Evolutionary conservation across 30 jellyfish, hydroid and myxozoan species (phyloP), one percentile per base, ranked within the genome.

Genomic region (Pseudorhiza aurosa): DNA sequence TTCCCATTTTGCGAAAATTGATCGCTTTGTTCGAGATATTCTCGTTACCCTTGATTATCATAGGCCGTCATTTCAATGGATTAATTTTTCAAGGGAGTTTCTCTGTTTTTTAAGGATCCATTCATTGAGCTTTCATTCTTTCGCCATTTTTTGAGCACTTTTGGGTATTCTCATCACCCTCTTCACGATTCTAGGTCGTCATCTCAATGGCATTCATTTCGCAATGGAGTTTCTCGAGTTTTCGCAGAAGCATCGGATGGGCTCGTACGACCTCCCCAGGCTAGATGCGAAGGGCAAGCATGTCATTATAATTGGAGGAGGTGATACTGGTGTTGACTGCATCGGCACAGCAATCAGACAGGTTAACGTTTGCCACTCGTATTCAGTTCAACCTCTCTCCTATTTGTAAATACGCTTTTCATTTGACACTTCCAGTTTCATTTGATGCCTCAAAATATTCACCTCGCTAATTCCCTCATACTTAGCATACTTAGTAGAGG

Each of bases 151-250:
- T 24, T 12, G 27, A 4, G 19, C 19, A 4, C 19, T 14, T 19
- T 18, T 12, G 1, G 27, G 8, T 14, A 6, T 31, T 42, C 27
- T 5, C 56, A 25, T 35, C 43, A 15, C 12, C 31, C 1, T 19
- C 8, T 55, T 2, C 2, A 4, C n/a, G 18, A 43, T 35, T 27
- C 43, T 32, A 86, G 96, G 96, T 15, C 78, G 96, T 18, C 63
- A 86, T 26, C 77, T 86, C 6, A 67, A 31, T 1, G 96, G 96
- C 4, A 65, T 86, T 11, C 96, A 86, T 57, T 68, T 74, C 21
- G 96, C 96, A 22, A 86, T 86, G 96, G 93, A 86, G 62, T 86
- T 86, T 45, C 77, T 86, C 35, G 96, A 86, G 40, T 75, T 90
- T 5, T 86, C 96, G 1, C 96, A 86, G 58, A 86, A 86, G 63